phyloP scores from a whole-genome alignment of 2,113 vertebrate species.

The Mus musculus region GRCm39 chr13:40322001-40322500 shows the following conservation, averaged over 20 bases:
- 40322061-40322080: rapidly evolving
- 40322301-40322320: background rate
- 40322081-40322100: background rate
- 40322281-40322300: background rate
- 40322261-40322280: conserved; percentile 30
- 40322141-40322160: conserved; percentile 39
- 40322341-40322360: background rate
- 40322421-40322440: background rate
- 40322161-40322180: conserved; percentile 62
- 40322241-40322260: conserved; percentile 37
- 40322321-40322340: background rate
- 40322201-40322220: conserved; percentile 66
- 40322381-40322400: background rate
- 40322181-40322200: conserved; percentile 54
- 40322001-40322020: conserved; percentile 2
- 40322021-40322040: too few relatives aligned
- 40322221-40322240: conserved; percentile 66
- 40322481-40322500: background rate
- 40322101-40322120: background rate
- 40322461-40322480: background rate
- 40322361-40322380: conserved; percentile 7
- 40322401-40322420: background rate
- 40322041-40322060: rapidly evolving
- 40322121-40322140: conserved; percentile 35
- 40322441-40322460: background rate